Evolutionary conservation across 2,113 vertebrate genomes (phyloP).

Genomic region (Dasyornis broadbenti): DNA sequence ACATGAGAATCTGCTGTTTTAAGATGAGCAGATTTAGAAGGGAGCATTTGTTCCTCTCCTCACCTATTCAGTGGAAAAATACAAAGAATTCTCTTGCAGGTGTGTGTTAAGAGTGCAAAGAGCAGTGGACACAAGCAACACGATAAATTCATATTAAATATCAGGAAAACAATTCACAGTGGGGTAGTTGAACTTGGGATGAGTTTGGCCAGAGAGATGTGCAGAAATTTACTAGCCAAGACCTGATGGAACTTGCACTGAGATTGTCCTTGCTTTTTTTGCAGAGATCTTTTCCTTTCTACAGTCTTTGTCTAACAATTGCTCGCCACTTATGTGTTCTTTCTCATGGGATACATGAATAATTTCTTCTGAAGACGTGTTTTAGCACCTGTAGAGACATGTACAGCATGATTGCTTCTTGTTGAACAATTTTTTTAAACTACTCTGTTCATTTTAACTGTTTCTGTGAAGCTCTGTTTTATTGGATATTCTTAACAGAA

Average conservation of each 20-base stretch:
- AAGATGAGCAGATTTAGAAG: background rate
- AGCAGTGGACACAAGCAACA: background rate
- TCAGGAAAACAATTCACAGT: background rate
- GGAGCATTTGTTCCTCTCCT: background rate
- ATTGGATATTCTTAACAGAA: background rate
- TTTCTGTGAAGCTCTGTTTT: background rate
- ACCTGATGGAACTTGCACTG: background rate
- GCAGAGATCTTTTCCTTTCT: background rate
- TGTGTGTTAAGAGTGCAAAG: background rate
- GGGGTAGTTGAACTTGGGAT: background rate
- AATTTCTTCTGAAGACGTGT: background rate
- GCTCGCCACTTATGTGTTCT: background rate
- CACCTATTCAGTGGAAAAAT: background rate
- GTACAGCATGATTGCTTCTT: background rate
- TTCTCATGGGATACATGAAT: background rate
- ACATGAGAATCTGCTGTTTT: background rate
- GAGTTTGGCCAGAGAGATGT: background rate
- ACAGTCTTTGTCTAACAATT: background rate
- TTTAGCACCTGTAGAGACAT: background rate
- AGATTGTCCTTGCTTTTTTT: background rate
- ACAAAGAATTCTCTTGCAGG: background rate
- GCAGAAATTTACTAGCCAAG: background rate
- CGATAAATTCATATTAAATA: background rate
- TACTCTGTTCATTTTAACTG: background rate
- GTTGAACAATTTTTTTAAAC: background rate